Evolutionary conservation across 1,140 invertebrate species (phyloP).

Genomic region (Drosophila trapezifrons): DNA sequence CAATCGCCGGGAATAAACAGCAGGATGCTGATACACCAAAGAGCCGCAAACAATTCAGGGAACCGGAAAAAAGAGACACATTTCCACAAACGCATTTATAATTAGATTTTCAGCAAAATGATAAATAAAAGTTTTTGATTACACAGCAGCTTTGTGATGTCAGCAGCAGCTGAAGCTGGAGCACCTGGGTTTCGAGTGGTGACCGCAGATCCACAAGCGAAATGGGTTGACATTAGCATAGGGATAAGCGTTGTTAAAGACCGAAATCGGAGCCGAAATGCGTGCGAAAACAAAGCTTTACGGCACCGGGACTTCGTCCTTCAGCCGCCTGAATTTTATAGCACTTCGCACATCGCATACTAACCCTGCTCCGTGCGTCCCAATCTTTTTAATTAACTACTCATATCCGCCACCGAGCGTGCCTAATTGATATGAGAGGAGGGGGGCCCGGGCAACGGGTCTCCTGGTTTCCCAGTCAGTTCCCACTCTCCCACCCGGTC

Average conservation of each 20-base stretch:
- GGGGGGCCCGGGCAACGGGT: slow-evolving; percentile 15
- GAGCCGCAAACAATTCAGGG: slow-evolving; percentile 8
- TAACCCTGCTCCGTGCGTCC: slow-evolving; percentile 47
- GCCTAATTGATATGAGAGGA: slow-evolving; percentile 71
- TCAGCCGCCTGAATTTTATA: slow-evolving; percentile 34
- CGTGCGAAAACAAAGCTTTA: slow-evolving; percentile 24
- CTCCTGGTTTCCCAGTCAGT: slow-evolving; percentile 17
- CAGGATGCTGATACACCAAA: slow-evolving; percentile 22
- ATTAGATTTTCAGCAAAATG: slow-evolving; percentile 74
- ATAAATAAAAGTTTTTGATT: slow-evolving; percentile 80
- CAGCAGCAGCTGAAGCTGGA: slow-evolving; percentile 24
- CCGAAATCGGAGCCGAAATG: slow-evolving; percentile 58
- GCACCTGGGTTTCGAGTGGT: slow-evolving; percentile 48
- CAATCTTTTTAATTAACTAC: slow-evolving; percentile 83
- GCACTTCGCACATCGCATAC: slow-evolving; percentile 36
- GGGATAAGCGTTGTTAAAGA: slow-evolving; percentile 39
- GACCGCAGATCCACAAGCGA: slow-evolving; percentile 22
- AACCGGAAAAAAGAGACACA: slow-evolving; percentile 48
- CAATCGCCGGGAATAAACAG: slow-evolving; percentile 19
- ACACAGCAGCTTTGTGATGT: slow-evolving; percentile 62
- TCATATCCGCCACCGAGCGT: slow-evolving; percentile 76
- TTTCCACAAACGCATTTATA: slow-evolving; percentile 74
- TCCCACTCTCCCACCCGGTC: not conserved
- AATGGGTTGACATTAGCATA: slow-evolving; percentile 63
- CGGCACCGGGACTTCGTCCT: slow-evolving; percentile 1